Conservation (phyloP, 1,140 invertebrate genomes). For the Laupala kohalensis region DNA sequence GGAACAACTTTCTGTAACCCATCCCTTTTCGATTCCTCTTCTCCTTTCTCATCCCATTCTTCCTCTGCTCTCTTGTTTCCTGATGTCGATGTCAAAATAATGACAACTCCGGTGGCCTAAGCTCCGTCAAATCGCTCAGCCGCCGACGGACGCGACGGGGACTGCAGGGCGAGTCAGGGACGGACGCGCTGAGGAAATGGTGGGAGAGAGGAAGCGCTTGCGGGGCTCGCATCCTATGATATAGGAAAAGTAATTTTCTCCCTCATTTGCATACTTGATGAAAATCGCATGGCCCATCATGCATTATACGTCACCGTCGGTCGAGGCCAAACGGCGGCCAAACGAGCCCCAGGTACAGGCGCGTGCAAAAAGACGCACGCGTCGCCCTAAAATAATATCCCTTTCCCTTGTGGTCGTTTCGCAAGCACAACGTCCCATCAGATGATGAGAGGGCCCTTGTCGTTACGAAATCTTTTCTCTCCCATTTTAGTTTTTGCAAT, state of each 20-base stretch:
- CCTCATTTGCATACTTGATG: conserved; percentile 34
- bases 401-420: too few species aligned
- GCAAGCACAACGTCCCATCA: too few species aligned
- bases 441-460: too few species aligned
- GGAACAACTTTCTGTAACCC: too few species aligned
- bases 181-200: not conserved
- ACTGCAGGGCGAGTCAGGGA: too few species aligned
- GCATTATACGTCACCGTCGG: not conserved
- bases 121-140: too few species aligned
- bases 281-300: conserved; percentile 21
- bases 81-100: conserved; percentile 31
- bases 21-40: too few species aligned
- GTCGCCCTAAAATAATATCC: too few species aligned
- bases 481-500: too few species aligned
- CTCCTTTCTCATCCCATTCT: not conserved
- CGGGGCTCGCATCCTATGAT: conserved; percentile 17
- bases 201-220: not conserved
- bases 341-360: not conserved
- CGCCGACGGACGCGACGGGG: too few species aligned
- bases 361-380: not conserved
- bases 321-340: not conserved
- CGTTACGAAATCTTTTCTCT: too few species aligned
- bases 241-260: conserved; percentile 35
- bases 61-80: not conserved
- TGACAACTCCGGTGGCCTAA: conserved; percentile 21